A percentile compares a stretch with the other conserved stretches of the same genome.
These are phyloP conservation scores for Neotragus moschatus DNA, from an alignment of 2,113 vertebrate genomes.

Conservation along the genomic window DNA sequence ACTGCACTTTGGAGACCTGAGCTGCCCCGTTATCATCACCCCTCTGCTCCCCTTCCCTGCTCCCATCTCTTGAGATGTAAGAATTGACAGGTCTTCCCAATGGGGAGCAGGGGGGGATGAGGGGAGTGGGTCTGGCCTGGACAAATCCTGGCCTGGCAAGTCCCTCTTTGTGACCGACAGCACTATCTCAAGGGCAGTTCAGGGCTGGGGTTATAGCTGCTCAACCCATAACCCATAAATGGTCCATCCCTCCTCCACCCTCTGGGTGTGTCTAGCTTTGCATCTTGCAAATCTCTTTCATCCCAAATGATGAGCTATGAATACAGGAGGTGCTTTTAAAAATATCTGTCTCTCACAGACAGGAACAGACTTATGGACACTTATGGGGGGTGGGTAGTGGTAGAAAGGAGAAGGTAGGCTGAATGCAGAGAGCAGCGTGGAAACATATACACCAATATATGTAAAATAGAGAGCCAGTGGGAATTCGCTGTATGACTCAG, in stretches of 20 bases:
- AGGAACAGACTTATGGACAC: background rate
- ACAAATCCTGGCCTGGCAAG: background rate
- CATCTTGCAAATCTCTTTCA: background rate
- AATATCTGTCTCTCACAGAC: background rate
- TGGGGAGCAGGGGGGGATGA: background rate
- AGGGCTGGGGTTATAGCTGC: background rate
- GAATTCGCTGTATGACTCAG: background rate
- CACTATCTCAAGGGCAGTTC: background rate
- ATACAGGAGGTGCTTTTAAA: background rate
- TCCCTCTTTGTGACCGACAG: background rate
- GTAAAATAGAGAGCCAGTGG: background rate
- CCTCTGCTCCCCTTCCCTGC: background rate
- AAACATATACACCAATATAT: background rate
- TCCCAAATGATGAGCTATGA: background rate
- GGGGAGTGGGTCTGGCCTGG: background rate
- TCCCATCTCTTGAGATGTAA: background rate
- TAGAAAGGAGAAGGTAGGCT: background rate
- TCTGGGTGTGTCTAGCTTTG: background rate
- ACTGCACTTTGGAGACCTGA: background rate
- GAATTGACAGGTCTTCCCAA: background rate
- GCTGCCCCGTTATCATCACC: background rate
- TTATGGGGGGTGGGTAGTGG: background rate
- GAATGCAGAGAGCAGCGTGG: background rate
- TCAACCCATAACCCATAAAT: background rate
- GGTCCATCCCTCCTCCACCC: background rate